Base-by-base conservation (phyloP, 2,888 invertebrate genomes). In the Labia minor region DNA sequence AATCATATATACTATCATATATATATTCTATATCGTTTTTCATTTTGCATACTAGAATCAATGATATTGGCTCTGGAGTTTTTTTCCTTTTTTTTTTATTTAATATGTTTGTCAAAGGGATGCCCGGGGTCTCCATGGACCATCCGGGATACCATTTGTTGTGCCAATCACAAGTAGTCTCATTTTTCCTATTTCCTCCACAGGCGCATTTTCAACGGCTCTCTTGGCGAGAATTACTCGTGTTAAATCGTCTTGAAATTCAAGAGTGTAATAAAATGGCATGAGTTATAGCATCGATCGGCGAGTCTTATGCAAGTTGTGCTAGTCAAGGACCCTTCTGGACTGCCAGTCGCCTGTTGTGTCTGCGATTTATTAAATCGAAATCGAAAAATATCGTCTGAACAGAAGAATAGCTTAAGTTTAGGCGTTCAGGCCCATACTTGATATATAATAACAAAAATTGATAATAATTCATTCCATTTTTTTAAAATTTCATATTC, bases 211-310 rank as follows among this genome's bases (percentile, higher is more conserved):
- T 49, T 49, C 49, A 49, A 49, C 49, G 49, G 49, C 49, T 49
- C 49, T 49, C 49, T 10, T 10, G 49, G 49, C 49, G 8, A 49
- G 49, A 49, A 49, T 49, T 49, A 49, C 49, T 49, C 49, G 49
- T 49, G 49, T 49, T 49, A 49, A 49, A 49, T 49, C 49, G 49
- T 49, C 49, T 49, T 49, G 49, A 49, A 49, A 49, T 49, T 49
- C 49, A 49, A 49, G 49, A 49, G 49, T 49, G 49, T 49, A 49
- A 49, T 49, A 49, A 49, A 49, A 49, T 49, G 49, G 49, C 49
- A 49, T 49, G 49, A 49, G 49, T 49, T 49, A 49, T 49, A 16
- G 49, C 8, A 49, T 49, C 49, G 49, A 49, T 49, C 49, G 49
- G 49, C 49, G 14, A 49, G 49, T 49, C 49, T 49, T 49, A 49